Conservation (phyloP, 2,797 vertebrate species). For the Geotrypetes seraphini region DNA sequence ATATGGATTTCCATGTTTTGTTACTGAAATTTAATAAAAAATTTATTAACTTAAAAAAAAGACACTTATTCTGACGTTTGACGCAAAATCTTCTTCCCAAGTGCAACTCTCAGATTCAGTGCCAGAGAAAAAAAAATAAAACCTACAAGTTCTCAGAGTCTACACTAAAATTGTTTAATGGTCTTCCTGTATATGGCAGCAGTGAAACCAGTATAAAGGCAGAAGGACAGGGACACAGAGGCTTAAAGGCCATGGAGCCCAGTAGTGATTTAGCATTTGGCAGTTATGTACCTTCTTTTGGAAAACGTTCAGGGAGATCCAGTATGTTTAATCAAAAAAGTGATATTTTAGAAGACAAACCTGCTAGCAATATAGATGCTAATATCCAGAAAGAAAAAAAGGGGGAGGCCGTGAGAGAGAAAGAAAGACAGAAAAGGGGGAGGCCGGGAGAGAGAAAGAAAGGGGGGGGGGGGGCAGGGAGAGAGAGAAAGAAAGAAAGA, state of each 20-base stretch:
- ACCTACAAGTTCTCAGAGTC: conserved; percentile 45
- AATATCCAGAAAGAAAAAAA: conserved; percentile 57
- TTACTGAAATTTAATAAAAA: too few species aligned
- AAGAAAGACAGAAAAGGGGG: too few species aligned
- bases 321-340: conserved; percentile 41
- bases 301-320: conserved; percentile 46
- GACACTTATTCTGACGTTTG: too few species aligned
- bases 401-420: too few species aligned
- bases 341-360: conserved; percentile 29
- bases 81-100: conserved; percentile 14
- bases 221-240: conserved; percentile 23
- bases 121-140: conserved; percentile 41
- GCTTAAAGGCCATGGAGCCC: conserved; percentile 23
- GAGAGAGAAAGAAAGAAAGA: too few species aligned
- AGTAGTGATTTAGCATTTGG: conserved; percentile 68
- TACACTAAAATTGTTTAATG: conserved; percentile 31
- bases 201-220: conserved; percentile 15
- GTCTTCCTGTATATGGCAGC: conserved; percentile 23
- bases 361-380: conserved; percentile 33
- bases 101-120: conserved; percentile 19
- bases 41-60: too few species aligned
- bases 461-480: too few species aligned
- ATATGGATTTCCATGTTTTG: too few species aligned
- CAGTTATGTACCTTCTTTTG: conserved; percentile 82
- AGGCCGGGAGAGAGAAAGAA: too few species aligned